phyloP scores from a whole-genome alignment of 2,113 vertebrate genomes.

The Mormyrus lacerda region DNA sequence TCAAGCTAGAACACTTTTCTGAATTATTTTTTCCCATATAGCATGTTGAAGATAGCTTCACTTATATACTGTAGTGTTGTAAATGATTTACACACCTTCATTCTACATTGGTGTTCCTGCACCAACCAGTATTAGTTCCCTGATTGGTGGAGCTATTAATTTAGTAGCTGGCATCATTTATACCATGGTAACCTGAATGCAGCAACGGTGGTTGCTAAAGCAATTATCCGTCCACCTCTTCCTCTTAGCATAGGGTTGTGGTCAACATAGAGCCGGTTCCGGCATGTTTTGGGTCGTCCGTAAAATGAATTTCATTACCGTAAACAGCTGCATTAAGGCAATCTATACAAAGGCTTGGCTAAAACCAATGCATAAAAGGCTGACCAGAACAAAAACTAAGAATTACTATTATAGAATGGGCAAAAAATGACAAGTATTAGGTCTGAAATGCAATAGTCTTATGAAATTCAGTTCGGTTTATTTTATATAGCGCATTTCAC shows the following conservation, averaged over 20 bases:
- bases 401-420: neutral
- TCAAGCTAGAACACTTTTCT: neutral
- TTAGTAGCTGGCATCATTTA: neutral
- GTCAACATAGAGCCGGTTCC: neutral
- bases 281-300: neutral
- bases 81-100: neutral
- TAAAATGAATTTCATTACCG: neutral
- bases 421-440: neutral
- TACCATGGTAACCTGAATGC: neutral
- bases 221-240: neutral
- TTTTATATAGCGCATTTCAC: neutral
- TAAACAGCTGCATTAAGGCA: neutral
- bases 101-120: neutral
- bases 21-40: neutral
- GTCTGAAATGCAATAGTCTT: neutral
- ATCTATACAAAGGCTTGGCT: neutral
- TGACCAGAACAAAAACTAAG: neutral
- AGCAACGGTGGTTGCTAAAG: neutral
- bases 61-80: neutral
- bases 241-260: neutral
- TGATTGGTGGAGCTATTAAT: neutral
- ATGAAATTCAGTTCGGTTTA: neutral
- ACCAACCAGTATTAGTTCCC: neutral
- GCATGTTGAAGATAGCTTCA: neutral
- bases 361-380: neutral